Base-by-base conservation (phyloP, 2,888 invertebrate species). In the Monoplex corrugatus region DNA sequence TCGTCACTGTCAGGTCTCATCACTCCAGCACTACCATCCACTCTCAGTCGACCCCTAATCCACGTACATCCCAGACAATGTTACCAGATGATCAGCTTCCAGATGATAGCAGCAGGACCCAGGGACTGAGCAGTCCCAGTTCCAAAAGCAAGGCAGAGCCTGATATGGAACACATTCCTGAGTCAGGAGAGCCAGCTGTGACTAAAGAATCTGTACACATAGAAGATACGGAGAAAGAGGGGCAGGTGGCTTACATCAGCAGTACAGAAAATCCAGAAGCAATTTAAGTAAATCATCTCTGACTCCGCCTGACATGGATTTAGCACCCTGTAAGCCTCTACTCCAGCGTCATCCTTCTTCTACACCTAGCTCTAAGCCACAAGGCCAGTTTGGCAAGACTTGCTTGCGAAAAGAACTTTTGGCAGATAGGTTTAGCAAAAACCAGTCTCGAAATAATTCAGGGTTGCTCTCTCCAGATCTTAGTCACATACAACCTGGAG, bases 361-460 rank as follows among this genome's bases (percentile, higher is more conserved):
- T 19, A 88, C 89, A 23, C 50, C 89, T 80, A 40, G 28, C 13
- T 32, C 80, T 32, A 68, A 80, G 16, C 38, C 38, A 38, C 38
- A 83, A 16, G 32, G 85, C 45, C 28, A 75, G 19, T 19, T 68
- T 28, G 82, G 84, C 40, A 87, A 86, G 86, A 68, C 85, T 8
- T 57, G 68, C 28, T 10, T 80, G 50, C 32, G 35, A 50, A 50
- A 19, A 23, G 83, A 45, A 1, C 45, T 57, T 23, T 35, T 44
- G 50, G 43, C 28, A 94, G 75, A 93, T 94, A 38, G 94, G 94
- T 1, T 87, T 94, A 5, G 43, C 43, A 75, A 5, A 10, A 75
- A 38, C 19, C 13, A 35, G 28, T 35, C 35, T 5, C 40, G 32
- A 28, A 75, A 75, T 35, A 35, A 10, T 38, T 32, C 38, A 38